phyloP scores from a whole-genome alignment of 2,888 invertebrate genomes.

The Aproaerema taeniolella region DNA sequence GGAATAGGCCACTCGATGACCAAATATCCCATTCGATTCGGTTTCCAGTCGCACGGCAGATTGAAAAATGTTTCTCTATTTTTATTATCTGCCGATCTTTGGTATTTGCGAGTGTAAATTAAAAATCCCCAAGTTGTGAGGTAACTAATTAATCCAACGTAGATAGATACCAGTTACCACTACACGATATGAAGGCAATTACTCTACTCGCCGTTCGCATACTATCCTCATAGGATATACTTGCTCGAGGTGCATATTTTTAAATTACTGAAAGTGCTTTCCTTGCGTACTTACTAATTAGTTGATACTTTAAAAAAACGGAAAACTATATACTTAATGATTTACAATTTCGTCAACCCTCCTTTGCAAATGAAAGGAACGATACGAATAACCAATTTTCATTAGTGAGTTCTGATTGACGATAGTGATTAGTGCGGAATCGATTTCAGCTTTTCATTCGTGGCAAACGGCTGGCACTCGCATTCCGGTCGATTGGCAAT shows the following conservation, averaged over 20 bases:
- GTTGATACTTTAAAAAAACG: too few relatives aligned
- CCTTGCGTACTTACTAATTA: conserved; percentile 19
- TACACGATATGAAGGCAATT: conserved; percentile 46
- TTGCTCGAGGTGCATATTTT: conserved; percentile 26
- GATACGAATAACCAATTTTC: too few relatives aligned
- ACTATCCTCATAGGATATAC: conserved; percentile 44
- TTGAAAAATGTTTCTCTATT: conserved; percentile 39
- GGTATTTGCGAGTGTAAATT: conserved; percentile 40
- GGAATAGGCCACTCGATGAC: conserved; percentile 43
- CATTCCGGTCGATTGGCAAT: conserved; percentile 57
- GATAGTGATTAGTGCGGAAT: conserved; percentile 51
- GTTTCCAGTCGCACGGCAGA: conserved; percentile 34
- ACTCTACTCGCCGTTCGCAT: conserved; percentile 43
- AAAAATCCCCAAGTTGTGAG: conserved; percentile 45
- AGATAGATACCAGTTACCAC: conserved; percentile 36
- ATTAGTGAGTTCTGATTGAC: conserved; percentile 24
- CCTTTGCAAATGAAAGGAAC: too few relatives aligned
- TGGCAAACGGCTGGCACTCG: conserved; percentile 44
- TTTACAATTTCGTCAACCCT: too few relatives aligned
- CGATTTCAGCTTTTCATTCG: conserved; percentile 44
- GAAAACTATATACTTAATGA: too few relatives aligned
- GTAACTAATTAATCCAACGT: conserved; percentile 55
- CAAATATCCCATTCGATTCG: conserved; percentile 42
- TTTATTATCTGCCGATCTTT: conserved; percentile 19
- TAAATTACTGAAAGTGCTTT: conserved; percentile 32